Conservation (phyloP, 2,113 vertebrate genomes). For the Fukomys damarensis region DNA sequence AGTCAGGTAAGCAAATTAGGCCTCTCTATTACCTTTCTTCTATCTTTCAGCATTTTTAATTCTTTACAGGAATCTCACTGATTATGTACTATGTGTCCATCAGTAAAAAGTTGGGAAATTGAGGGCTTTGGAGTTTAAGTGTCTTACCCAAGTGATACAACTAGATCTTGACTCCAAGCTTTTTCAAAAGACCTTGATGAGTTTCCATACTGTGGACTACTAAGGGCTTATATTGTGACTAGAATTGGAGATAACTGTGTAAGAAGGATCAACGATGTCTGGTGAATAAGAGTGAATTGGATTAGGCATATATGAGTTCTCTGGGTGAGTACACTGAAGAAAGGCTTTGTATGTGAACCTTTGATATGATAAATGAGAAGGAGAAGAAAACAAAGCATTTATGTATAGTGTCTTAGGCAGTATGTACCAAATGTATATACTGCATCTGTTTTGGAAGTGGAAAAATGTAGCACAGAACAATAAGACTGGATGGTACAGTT, state of each 20-base stretch:
- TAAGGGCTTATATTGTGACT: not conserved
- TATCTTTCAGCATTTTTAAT: not conserved
- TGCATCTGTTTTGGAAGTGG: not conserved
- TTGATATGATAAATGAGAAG: slow-evolving; percentile 9
- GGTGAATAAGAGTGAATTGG: not conserved
- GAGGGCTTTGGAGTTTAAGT: not conserved
- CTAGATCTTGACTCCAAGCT: not conserved
- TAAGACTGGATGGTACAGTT: slow-evolving; percentile 9
- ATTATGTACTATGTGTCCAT: not conserved
- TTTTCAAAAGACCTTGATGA: slow-evolving; percentile 26
- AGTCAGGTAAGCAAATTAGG: not conserved
- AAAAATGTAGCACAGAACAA: not conserved
- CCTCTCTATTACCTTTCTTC: not conserved
- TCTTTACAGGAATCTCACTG: not conserved
- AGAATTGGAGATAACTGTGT: not conserved
- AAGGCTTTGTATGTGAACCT: slow-evolving; percentile 26
- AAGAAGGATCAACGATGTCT: not conserved
- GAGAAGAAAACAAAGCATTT: not conserved
- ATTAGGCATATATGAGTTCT: not conserved
- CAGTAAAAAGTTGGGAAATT: slow-evolving; percentile 21
- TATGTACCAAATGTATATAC: not conserved
- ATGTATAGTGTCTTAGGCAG: not conserved
- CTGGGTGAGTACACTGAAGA: not conserved
- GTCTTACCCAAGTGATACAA: not conserved
- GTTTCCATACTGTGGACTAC: not conserved